A percentile compares a stretch with the other conserved stretches of the same genome.
phyloP scores from a whole-genome alignment of 2,888 invertebrate genomes.

The Cancer borealis region DNA sequence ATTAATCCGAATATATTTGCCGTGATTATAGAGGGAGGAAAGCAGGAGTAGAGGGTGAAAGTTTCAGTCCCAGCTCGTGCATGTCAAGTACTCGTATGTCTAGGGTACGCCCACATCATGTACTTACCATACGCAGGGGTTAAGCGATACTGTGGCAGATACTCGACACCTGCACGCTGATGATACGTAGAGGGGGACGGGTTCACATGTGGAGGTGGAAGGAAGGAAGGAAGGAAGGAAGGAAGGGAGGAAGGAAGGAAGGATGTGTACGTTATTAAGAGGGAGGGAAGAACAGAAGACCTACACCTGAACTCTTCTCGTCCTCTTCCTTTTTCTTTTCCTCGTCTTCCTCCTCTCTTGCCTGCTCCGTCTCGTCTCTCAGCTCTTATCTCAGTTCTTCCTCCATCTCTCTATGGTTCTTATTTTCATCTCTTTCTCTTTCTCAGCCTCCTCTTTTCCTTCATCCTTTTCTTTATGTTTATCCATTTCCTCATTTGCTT shows the following conservation, averaged over 20 bases:
- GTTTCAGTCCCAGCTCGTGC: too few species aligned
- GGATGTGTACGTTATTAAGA: neutral
- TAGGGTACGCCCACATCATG: too few species aligned
- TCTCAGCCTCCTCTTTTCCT: neutral
- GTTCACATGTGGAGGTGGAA: neutral
- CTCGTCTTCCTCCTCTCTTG: neutral
- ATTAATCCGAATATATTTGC: neutral
- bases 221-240: conserved; percentile 16
- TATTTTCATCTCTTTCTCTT: neutral
- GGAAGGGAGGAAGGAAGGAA: neutral
- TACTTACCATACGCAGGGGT: too few species aligned
- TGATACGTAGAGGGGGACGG: neutral
- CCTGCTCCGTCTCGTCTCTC: neutral
- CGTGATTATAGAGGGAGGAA: neutral
- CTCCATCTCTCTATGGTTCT: neutral
- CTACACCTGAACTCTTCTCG: neutral
- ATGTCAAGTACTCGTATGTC: too few species aligned
- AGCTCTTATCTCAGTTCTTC: neutral
- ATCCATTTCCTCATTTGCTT: neutral
- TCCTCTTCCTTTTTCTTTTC: neutral
- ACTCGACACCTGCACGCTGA: too few species aligned
- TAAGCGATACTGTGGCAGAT: too few species aligned
- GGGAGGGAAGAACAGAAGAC: conserved; percentile 17
- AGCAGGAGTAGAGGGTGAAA: too few species aligned
- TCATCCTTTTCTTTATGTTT: neutral